These are phyloP conservation scores for Limnothrissa miodon DNA, from an alignment of 2,113 vertebrate species.

Conservation along the genomic window DNA sequence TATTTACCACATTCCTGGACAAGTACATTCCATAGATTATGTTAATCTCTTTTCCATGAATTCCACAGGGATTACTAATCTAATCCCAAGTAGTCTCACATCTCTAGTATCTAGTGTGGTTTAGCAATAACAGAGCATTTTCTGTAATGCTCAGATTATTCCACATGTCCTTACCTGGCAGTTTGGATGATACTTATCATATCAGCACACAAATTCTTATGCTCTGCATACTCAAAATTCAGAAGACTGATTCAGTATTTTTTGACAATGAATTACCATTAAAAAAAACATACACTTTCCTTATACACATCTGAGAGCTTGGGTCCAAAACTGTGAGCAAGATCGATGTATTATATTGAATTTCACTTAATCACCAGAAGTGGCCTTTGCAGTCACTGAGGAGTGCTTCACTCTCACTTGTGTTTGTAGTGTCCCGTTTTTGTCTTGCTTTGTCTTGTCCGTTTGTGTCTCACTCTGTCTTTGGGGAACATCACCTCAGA, in stretches of 20 bases:
- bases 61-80: background rate
- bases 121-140: no score
- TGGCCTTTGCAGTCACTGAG: background rate
- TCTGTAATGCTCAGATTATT: background rate
- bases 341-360: background rate
- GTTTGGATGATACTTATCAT: background rate
- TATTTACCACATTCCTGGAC: background rate
- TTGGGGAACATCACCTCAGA: background rate
- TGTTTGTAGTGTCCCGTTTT: background rate
- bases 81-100: background rate
- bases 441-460: background rate
- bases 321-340: no score
- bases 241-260: background rate
- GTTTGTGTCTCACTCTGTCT: background rate
- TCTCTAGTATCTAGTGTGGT: no score
- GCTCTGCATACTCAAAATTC: background rate
- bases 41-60: no score
- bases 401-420: background rate
- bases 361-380: background rate
- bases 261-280: no score
- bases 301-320: no score
- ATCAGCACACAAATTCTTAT: background rate
- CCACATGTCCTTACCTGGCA: background rate
- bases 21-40: no score
- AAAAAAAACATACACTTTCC: no score